Conservation (phyloP, 1,140 invertebrate species). For the Spodoptera frugiperda region DNA sequence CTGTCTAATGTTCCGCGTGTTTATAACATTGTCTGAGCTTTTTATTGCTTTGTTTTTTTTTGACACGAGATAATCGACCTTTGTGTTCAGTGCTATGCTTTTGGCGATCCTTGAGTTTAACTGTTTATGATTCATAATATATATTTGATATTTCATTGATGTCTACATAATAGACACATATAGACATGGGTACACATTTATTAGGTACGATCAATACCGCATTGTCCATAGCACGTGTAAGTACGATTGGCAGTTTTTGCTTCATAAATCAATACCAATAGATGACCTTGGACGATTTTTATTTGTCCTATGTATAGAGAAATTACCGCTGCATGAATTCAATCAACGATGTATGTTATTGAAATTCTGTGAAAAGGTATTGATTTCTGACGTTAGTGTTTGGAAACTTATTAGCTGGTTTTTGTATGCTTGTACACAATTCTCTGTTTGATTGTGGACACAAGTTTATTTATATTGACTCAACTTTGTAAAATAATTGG, state of each 20-base stretch:
- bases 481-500: constrained; percentile 10
- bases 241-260: constrained; percentile 23
- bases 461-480: not conserved
- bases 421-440: not conserved
- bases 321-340: not conserved
- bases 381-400: no score
- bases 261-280: constrained; percentile 28
- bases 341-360: not conserved
- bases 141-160: no score
- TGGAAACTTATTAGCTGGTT: not conserved
- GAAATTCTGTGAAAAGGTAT: not conserved
- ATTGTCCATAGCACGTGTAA: not conserved
- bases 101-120: not conserved
- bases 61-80: constrained; percentile 11
- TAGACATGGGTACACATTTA: no score
- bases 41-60: constrained; percentile 35
- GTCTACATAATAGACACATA: no score
- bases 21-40: constrained; percentile 27
- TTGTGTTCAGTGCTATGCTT: not conserved
- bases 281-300: constrained; percentile 30
- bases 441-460: not conserved
- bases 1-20: constrained; percentile 37
- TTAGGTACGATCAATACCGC: not conserved
- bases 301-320: constrained; percentile 1
- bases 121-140: no score